Percentiles rank a stretch among this genome's conserved stretches.
These are phyloP conservation scores for Toxotes chatareus DNA, from an alignment of 2,113 vertebrate genomes.

Conservation along the genomic window DNA sequence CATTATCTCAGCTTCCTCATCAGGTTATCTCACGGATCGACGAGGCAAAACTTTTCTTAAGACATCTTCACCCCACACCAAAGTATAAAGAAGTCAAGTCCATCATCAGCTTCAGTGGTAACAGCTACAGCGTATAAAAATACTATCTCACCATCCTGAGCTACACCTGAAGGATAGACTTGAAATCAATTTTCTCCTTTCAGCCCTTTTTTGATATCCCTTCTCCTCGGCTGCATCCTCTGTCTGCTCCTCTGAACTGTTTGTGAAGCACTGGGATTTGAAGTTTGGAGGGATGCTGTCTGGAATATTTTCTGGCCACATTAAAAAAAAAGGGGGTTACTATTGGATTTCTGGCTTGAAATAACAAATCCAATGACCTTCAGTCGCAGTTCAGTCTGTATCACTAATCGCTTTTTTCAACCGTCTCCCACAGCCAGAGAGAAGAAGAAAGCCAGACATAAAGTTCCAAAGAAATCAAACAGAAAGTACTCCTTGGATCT, in stretches of 20 bases:
- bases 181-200: conserved; percentile 64
- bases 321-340: conserved; percentile 5
- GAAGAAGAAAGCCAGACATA: neutral
- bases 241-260: conserved; percentile 55
- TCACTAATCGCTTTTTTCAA: conserved; percentile 6
- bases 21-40: neutral
- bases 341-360: conserved; percentile 48
- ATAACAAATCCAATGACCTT: conserved; percentile 53
- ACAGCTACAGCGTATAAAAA: conserved; percentile 13
- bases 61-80: neutral
- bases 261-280: conserved; percentile 58
- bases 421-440: conserved; percentile 4
- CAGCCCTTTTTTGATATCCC: conserved; percentile 46
- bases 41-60: neutral
- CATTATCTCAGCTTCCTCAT: neutral
- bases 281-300: conserved; percentile 45
- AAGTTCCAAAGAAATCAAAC: conserved; percentile 35
- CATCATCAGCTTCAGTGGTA: conserved; percentile 7
- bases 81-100: conserved; percentile 23
- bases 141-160: conserved; percentile 26
- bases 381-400: conserved; percentile 28
- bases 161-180: conserved; percentile 53
- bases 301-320: conserved; percentile 42
- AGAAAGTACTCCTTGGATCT: neutral
- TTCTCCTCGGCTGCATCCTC: conserved; percentile 43